Percentiles rank a stretch among this genome's conserved stretches.
Conservation (phyloP, 1,140 invertebrate species). For the Drosophila simulans region DNA sequence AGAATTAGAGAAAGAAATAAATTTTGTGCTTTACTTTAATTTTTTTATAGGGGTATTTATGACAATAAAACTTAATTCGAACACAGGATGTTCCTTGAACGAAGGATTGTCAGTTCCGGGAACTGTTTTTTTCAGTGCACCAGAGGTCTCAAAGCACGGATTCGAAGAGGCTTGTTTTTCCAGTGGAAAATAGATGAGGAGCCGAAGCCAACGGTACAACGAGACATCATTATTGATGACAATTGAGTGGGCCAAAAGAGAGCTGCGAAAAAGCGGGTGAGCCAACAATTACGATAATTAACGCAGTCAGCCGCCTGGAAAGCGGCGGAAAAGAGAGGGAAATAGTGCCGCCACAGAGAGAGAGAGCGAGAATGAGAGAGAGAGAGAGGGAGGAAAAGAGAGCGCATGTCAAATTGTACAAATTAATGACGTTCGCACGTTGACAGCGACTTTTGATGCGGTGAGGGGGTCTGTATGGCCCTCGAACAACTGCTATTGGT, state of each 20-base stretch:
- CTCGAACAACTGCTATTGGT: conserved; percentile 25
- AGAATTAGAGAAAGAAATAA: too few relatives aligned
- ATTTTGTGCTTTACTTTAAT: too few relatives aligned
- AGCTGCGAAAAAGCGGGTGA: conserved; percentile 48
- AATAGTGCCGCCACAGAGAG: background rate
- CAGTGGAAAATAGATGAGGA: conserved; percentile 73
- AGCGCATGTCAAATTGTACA: conserved; percentile 81
- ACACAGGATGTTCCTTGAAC: too few relatives aligned
- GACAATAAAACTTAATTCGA: too few relatives aligned
- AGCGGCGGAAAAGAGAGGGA: conserved; percentile 18
- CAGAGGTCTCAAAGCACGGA: conserved; percentile 54
- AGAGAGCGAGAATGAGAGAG: conserved; percentile 12
- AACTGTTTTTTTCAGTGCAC: conserved; percentile 16
- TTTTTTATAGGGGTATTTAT: too few relatives aligned
- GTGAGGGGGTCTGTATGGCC: conserved; percentile 1
- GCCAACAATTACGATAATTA: conserved; percentile 80
- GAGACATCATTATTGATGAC: conserved; percentile 85
- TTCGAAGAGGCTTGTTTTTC: conserved; percentile 77
- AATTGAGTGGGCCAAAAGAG: conserved; percentile 81
- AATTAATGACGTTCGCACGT: conserved; percentile 81
- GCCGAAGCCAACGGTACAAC: conserved; percentile 66
- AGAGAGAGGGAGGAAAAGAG: conserved; percentile 14
- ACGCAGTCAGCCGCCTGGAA: conserved; percentile 73
- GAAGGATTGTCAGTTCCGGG: too few relatives aligned
- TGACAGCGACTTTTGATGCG: conserved; percentile 62